These are phyloP conservation scores for Ondatra zibethicus DNA, from an alignment of 2,113 vertebrate species.

Conservation along the genomic window DNA sequence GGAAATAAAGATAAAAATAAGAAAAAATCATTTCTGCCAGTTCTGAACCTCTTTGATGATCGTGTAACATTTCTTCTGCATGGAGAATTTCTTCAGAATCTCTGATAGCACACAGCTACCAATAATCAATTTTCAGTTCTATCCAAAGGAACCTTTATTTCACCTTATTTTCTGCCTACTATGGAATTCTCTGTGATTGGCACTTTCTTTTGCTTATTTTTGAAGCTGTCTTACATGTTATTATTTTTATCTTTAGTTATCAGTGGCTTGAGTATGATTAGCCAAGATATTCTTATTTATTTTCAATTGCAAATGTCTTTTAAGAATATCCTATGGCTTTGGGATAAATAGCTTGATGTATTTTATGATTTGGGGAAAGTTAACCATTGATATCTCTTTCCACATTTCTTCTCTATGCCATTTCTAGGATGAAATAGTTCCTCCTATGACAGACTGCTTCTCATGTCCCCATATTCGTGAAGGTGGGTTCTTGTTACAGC, in stretches of 20 bases:
- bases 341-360: background rate
- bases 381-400: background rate
- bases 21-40: background rate
- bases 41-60: background rate
- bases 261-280: background rate
- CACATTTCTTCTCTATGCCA: background rate
- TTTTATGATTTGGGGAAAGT: background rate
- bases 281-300: background rate
- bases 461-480: background rate
- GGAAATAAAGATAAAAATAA: background rate
- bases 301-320: background rate
- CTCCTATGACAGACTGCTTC: background rate
- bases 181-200: background rate
- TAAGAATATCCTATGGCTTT: background rate
- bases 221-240: background rate
- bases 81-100: background rate
- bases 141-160: background rate
- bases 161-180: background rate
- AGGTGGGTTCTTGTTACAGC: background rate
- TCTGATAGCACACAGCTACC: background rate
- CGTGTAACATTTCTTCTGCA: background rate
- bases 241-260: background rate
- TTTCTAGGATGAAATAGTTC: background rate
- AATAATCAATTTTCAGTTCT: background rate
- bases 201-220: background rate